Conservation (phyloP, 2,113 vertebrate genomes). For the Prolemur simus region DNA sequence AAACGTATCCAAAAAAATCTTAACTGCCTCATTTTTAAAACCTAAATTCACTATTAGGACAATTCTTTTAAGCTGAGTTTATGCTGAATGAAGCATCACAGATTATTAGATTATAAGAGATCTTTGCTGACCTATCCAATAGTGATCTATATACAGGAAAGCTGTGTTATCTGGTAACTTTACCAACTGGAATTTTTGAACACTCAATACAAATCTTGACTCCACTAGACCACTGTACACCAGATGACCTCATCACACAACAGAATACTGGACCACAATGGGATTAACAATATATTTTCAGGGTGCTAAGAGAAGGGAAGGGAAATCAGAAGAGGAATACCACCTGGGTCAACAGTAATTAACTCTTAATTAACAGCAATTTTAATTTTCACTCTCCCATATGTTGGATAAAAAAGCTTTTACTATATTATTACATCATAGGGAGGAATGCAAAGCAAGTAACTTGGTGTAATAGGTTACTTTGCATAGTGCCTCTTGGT, state of each 20-base stretch:
- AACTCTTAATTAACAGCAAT: slow-evolving; percentile 41
- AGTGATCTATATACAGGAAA: slow-evolving; percentile 49
- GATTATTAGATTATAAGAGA: slow-evolving; percentile 42
- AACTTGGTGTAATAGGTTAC: slow-evolving; percentile 45
- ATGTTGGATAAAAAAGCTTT: slow-evolving; percentile 34
- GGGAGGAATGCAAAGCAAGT: slow-evolving; percentile 51
- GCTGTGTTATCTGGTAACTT: slow-evolving; percentile 31
- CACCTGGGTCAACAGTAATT: slow-evolving; percentile 8
- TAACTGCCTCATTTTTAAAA: slow-evolving; percentile 54
- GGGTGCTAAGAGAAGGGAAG: neutral
- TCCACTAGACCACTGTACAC: slow-evolving; percentile 31
- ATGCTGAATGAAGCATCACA: slow-evolving; percentile 38
- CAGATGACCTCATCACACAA: slow-evolving; percentile 49
- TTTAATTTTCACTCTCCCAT: slow-evolving; percentile 20
- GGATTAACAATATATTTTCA: slow-evolving; percentile 8
- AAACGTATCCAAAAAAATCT: slow-evolving; percentile 38
- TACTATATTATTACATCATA: slow-evolving; percentile 37
- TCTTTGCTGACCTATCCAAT: slow-evolving; percentile 24
- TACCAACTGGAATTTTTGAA: slow-evolving; percentile 56
- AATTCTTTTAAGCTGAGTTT: slow-evolving; percentile 46
- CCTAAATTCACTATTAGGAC: slow-evolving; percentile 12
- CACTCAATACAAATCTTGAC: slow-evolving; percentile 40
- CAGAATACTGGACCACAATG: slow-evolving; percentile 13
- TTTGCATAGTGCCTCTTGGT: slow-evolving; percentile 41
- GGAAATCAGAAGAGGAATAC: slow-evolving; percentile 22